phyloP scores from a whole-genome alignment of 1,140 invertebrate genomes.

The Lucilia cuprina region DNA sequence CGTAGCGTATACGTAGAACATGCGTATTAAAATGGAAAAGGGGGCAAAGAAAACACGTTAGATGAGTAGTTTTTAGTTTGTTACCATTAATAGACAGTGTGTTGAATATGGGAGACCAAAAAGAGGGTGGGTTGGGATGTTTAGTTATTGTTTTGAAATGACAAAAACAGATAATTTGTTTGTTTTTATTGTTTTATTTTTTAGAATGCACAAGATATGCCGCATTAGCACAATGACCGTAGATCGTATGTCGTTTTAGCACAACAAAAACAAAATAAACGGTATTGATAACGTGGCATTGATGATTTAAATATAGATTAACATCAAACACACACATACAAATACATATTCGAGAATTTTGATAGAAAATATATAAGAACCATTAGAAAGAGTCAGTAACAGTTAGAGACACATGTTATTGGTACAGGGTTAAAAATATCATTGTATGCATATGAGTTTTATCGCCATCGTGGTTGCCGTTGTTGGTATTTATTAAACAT shows the following conservation, averaged over 20 bases:
- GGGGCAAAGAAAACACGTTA: too few relatives aligned
- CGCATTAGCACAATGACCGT: conserved; percentile 3
- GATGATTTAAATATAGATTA: conserved; percentile 12
- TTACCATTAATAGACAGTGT: not conserved
- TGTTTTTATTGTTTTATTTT: not conserved
- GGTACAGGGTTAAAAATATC: not conserved
- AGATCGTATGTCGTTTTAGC: not conserved
- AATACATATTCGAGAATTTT: not conserved
- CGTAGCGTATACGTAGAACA: not conserved
- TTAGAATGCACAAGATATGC: not conserved
- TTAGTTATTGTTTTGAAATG: not conserved
- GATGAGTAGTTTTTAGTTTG: not conserved
- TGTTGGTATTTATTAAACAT: not conserved
- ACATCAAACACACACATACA: not conserved
- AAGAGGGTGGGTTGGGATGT: not conserved
- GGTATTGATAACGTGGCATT: conserved; percentile 13
- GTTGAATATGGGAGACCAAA: not conserved
- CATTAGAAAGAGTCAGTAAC: not conserved
- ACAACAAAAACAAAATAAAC: not conserved
- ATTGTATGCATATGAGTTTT: not conserved
- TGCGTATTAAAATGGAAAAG: not conserved
- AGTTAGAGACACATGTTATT: not conserved
- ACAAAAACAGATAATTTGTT: conserved; percentile 7
- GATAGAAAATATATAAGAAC: not conserved
- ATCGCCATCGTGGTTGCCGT: not conserved